Conservation (phyloP, 2,888 invertebrate genomes). For the Chrysolina oricalcia region DNA sequence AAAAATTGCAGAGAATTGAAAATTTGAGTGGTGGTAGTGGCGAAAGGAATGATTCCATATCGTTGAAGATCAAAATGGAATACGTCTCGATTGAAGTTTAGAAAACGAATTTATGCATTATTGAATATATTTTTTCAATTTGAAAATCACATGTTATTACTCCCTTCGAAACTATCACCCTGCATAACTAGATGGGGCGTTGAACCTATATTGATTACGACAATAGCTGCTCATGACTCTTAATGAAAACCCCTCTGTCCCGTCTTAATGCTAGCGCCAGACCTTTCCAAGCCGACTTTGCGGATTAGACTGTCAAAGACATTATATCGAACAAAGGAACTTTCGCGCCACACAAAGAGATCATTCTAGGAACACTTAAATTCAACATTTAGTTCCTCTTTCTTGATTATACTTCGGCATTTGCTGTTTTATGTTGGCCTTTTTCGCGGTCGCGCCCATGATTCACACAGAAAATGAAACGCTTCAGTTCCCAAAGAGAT, state of each 20-base stretch:
- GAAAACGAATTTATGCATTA: too few species aligned
- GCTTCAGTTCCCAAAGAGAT: not conserved
- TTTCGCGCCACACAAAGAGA: not conserved
- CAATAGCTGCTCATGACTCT: too few species aligned
- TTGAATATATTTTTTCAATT: too few species aligned
- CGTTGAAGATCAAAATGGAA: too few species aligned
- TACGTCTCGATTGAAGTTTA: too few species aligned
- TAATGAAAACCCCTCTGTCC: not conserved
- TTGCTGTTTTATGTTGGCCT: not conserved
- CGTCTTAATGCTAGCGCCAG: not conserved
- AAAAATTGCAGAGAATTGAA: too few species aligned
- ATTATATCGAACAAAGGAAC: not conserved
- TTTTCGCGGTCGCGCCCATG: not conserved
- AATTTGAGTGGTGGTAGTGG: too few species aligned
- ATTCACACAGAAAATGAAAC: not conserved
- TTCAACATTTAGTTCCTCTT: slow-evolving; percentile 1
- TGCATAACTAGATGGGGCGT: too few species aligned
- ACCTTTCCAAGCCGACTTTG: not conserved
- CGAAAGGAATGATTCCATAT: too few species aligned
- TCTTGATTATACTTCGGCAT: not conserved
- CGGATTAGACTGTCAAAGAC: not conserved
- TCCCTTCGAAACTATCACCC: too few species aligned
- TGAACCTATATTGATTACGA: too few species aligned
- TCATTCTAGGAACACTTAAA: slow-evolving; percentile 1
- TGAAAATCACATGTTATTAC: too few species aligned